A percentile compares a stretch with the other conserved stretches of the same genome.
Evolutionary conservation across 1,140 invertebrate species (phyloP).

Genomic region (Metaphire vulgaris): DNA sequence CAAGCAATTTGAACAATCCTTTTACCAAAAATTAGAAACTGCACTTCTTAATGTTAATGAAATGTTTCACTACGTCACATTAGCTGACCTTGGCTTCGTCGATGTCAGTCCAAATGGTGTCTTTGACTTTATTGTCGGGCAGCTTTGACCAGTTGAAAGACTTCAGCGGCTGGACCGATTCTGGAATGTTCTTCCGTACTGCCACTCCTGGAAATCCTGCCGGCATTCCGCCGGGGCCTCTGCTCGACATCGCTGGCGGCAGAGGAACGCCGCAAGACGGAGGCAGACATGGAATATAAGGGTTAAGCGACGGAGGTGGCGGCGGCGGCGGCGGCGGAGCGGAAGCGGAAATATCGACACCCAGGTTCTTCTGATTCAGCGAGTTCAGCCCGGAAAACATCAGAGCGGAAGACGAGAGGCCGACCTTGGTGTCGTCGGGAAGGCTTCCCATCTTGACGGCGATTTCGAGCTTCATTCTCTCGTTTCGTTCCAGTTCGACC

Average conservation of each 20-base stretch:
- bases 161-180: conserved; percentile 80
- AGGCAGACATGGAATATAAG: conserved; percentile 40
- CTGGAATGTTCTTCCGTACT: conserved; percentile 56
- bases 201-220: conserved; percentile 12
- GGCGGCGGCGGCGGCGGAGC: conserved; percentile 54
- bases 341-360: conserved; percentile 38
- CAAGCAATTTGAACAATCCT: too few species aligned
- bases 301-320: conserved; percentile 31
- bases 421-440: conserved; percentile 83
- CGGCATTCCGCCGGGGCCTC: background rate
- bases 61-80: too few species aligned
- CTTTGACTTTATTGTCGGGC: conserved; percentile 64
- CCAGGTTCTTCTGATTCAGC: background rate
- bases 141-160: conserved; percentile 97
- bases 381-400: background rate
- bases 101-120: conserved; percentile 88
- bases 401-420: conserved; percentile 35
- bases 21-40: too few species aligned
- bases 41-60: too few species aligned
- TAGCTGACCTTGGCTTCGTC: conserved; percentile 71
- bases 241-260: conserved; percentile 39
- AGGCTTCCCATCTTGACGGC: conserved; percentile 75
- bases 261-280: conserved; percentile 48
- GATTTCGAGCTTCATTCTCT: conserved; percentile 72
- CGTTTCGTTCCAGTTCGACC: conserved; percentile 72